A percentile compares a stretch with the other conserved stretches of the same genome.
phyloP scores from a whole-genome alignment of 2,797 vertebrate species.

The Acanthopagrus latus region DNA sequence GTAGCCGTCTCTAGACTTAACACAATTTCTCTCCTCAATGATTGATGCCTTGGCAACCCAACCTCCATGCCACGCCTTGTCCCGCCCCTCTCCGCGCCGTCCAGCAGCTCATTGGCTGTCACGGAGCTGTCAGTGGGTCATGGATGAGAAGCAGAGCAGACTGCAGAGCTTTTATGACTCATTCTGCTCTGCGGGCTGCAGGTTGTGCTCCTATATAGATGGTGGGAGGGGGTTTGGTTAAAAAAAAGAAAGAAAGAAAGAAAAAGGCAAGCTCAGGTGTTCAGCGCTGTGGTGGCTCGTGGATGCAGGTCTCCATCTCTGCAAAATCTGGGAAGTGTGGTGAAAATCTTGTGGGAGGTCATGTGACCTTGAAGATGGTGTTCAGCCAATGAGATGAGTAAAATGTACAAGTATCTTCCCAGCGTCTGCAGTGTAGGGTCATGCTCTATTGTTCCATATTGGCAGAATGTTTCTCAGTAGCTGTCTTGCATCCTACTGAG shows the following conservation, averaged over 20 bases:
- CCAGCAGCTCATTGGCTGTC: conserved; percentile 54
- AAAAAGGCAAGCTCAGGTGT: conserved; percentile 6
- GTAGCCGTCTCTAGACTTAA: conserved; percentile 25
- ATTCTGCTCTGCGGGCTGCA: conserved; percentile 51
- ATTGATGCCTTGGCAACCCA: conserved; percentile 27
- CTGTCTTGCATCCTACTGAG: neutral
- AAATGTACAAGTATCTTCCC: neutral
- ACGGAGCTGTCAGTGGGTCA: conserved; percentile 41
- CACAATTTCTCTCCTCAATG: conserved; percentile 21
- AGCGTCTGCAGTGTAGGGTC: neutral
- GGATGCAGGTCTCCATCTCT: neutral
- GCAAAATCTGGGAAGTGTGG: neutral
- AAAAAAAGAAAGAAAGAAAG: too few relatives aligned
- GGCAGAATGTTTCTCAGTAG: neutral
- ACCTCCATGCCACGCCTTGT: neutral
- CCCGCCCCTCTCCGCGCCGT: conserved; percentile 28
- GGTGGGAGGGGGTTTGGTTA: neutral
- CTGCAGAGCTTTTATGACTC: conserved; percentile 68
- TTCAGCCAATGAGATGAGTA: neutral
- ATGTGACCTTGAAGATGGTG: conserved; percentile 8
- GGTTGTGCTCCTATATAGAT: conserved; percentile 15
- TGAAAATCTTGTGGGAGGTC: neutral
- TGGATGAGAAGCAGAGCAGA: conserved; percentile 56
- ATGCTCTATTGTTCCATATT: neutral
- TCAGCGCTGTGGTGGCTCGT: neutral